These are phyloP conservation scores for Bombus sylvicola DNA, from an alignment of 1,140 invertebrate genomes.

Conservation along the genomic window DNA sequence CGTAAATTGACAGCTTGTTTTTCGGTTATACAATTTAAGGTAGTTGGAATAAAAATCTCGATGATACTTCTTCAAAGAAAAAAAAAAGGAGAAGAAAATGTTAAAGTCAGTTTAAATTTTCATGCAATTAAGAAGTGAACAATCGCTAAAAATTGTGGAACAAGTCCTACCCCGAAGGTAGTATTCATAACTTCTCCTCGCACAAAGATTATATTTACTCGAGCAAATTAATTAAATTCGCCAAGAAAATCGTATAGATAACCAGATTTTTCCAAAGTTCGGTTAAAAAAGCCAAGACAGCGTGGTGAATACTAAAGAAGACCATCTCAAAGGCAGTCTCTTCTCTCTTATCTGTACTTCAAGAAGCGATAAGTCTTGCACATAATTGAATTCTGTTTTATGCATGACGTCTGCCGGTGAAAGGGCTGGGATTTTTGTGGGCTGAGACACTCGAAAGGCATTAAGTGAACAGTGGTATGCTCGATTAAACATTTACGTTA, in stretches of 20 bases:
- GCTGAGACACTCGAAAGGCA: not conserved
- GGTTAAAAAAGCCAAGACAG: conserved; percentile 22
- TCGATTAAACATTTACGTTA: conserved; percentile 1
- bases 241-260: not conserved
- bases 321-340: conserved; percentile 9
- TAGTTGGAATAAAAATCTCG: not conserved
- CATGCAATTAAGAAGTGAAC: not conserved
- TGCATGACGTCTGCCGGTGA: conserved; percentile 25
- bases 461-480: not conserved
- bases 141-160: not conserved
- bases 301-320: conserved; percentile 20
- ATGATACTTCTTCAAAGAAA: not conserved
- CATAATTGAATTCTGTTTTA: conserved; percentile 48
- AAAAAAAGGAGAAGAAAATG: not conserved
- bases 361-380: conserved; percentile 41
- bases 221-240: conserved; percentile 27
- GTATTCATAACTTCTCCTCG: not conserved
- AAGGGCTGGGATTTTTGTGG: not conserved
- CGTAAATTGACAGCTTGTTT: not conserved
- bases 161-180: not conserved
- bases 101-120: not conserved
- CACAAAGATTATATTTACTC: not conserved
- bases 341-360: conserved; percentile 10
- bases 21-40: not conserved
- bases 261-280: conserved; percentile 27